Base-by-base conservation (phyloP, 1,140 invertebrate genomes). In the Drosophila takahashii region DNA sequence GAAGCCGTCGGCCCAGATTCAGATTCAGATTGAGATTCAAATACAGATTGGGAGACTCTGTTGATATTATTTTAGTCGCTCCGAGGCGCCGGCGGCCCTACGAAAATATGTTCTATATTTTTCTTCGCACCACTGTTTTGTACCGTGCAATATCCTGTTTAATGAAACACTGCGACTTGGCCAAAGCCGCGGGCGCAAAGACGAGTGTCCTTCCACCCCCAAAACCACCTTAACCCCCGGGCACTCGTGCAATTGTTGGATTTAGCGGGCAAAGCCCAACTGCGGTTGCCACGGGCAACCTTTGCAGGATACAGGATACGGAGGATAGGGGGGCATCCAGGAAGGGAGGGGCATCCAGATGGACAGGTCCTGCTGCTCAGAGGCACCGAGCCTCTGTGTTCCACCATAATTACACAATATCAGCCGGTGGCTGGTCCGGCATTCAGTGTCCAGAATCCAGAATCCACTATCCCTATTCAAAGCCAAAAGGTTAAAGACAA, bases 101-200 rank as follows among this genome's bases (percentile, higher is more conserved):
- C 37, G 42, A 8, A 8, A 60, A 59, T 53, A 53, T 37, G 8
- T 52, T 16, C 32, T 10, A 51, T 65, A 29, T 58, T 18, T 56
- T 26, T 39, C 15, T 22, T 34, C 34, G 44, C 27, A 6, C 34
- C 27, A 2, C 9, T 11, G 5, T 16, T 13, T 53, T 26, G 44
- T 16, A 50, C 29, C 41, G 7, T 29, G 27, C 27, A 77, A 77
- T 61, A 77, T 77, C 74, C 74, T 69, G 72, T 59, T 67, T 32
- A 59, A 59, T 59, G 60, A 42, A 59, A 67, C 39, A 22, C 13
- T 51, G 72, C 47, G 42, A 27, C 26, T 58, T 52, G 42, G 16
- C n/a, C 58, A 58, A 10, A 1, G 48, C 36, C 61, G 39, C 15
- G 26, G n/a, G 62, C 41, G 62, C 41, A 26, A 41, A 39, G 58